Evolutionary conservation across 1,140 invertebrate species (phyloP).

Genomic region (Hestina assimilis): DNA sequence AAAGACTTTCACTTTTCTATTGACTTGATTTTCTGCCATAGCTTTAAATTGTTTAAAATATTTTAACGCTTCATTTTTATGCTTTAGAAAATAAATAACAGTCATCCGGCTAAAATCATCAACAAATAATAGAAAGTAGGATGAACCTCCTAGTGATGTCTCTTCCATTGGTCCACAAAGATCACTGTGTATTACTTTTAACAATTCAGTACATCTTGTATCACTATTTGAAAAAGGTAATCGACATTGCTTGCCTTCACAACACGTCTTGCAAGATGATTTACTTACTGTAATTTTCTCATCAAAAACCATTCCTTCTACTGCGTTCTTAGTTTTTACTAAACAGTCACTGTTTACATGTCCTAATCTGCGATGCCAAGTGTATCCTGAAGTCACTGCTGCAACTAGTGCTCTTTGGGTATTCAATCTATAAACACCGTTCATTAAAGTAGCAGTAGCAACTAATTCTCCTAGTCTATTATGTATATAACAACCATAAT

Average conservation of each 20-base stretch:
- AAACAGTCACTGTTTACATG: constrained; percentile 27
- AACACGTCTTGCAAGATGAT: constrained; percentile 16
- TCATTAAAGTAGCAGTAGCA: constrained; percentile 18
- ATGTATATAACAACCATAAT: constrained; percentile 12
- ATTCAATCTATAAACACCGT: constrained; percentile 27
- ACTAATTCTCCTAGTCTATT: constrained; percentile 9
- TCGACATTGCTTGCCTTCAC: constrained; percentile 24
- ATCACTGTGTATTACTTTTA: constrained; percentile 41
- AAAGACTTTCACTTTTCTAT: constrained; percentile 5
- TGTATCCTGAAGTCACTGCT: neutral
- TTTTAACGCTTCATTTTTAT: constrained; percentile 3
- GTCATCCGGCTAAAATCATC: constrained; percentile 3
- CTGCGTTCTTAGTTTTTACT: constrained; percentile 25
- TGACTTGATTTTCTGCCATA: constrained; percentile 6
- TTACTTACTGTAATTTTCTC: constrained; percentile 13
- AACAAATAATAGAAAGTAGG: constrained; percentile 6
- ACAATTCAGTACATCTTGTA: constrained; percentile 11
- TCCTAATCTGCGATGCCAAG: constrained; percentile 37
- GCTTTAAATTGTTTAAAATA: constrained; percentile 3
- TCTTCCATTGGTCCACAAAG: constrained; percentile 27
- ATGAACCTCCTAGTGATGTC: constrained; percentile 7
- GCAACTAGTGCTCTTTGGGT: constrained; percentile 1
- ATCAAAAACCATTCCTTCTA: constrained; percentile 9
- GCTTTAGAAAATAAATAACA: constrained; percentile 7
- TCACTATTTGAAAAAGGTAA: constrained; percentile 13